A percentile compares a stretch with the other conserved stretches of the same genome.
Evolutionary conservation across 2,888 invertebrate genomes (phyloP).

Genomic region (Lomographa bimaculata): DNA sequence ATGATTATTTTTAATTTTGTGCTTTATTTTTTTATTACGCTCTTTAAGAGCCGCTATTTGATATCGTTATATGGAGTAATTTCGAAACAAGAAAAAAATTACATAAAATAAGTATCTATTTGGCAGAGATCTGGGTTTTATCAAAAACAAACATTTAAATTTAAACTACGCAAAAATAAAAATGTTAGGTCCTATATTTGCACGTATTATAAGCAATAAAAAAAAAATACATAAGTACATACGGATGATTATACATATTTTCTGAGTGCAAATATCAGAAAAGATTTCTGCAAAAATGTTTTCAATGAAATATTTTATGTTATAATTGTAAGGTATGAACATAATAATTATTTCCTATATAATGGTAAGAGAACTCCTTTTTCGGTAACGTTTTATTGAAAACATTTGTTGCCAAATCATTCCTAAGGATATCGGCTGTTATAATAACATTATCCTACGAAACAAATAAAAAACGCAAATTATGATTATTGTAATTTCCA

Average conservation of each 20-base stretch:
- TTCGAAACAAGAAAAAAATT: constrained; percentile 14
- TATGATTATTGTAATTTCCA: constrained; percentile 23
- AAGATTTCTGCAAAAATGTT: constrained; percentile 58
- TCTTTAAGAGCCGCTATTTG: constrained; percentile 51
- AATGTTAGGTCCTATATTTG: constrained; percentile 45
- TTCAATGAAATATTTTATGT: constrained; percentile 43
- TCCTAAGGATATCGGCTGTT: constrained; percentile 47
- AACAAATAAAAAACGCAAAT: no score
- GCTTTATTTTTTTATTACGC: constrained; percentile 50
- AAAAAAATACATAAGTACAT: constrained; percentile 38
- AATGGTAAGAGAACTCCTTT: constrained; percentile 41
- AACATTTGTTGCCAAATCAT: constrained; percentile 53
- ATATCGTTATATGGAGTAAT: constrained; percentile 31
- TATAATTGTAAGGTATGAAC: constrained; percentile 38
- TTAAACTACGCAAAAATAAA: constrained; percentile 35
- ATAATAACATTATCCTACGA: constrained; percentile 20
- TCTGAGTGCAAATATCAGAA: constrained; percentile 52
- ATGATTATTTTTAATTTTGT: constrained; percentile 57
- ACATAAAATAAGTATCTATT: constrained; percentile 31
- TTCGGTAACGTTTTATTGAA: constrained; percentile 29
- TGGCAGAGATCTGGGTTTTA: constrained; percentile 53
- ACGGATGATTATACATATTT: constrained; percentile 53
- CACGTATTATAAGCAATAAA: constrained; percentile 43
- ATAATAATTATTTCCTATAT: no score
- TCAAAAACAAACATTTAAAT: constrained; percentile 35